Evolutionary conservation across 2,888 invertebrate genomes (phyloP).

Genomic region (Candidula unifasciata): DNA sequence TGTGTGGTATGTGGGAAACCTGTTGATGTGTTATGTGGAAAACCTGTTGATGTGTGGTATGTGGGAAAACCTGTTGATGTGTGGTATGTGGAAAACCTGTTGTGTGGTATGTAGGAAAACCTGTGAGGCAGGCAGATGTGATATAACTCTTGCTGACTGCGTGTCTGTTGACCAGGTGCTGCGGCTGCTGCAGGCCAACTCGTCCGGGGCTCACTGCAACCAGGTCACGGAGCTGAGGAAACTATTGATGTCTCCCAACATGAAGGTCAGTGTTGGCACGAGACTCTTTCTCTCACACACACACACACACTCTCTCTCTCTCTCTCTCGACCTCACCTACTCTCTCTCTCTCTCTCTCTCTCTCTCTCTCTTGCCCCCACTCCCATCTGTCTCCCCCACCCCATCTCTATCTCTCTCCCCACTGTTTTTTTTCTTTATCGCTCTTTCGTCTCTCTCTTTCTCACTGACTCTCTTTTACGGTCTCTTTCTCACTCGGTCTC

Average conservation of each 20-base stretch:
- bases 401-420: constrained; percentile 24
- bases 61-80: no score
- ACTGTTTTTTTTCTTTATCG: neutral
- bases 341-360: neutral
- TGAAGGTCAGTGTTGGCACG: constrained; percentile 26
- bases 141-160: neutral
- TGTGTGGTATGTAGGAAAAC: no score
- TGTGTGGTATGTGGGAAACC: no score
- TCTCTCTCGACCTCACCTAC: neutral
- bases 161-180: constrained; percentile 30
- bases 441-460: constrained; percentile 13
- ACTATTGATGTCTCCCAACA: constrained; percentile 34
- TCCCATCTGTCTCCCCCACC: neutral
- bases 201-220: constrained; percentile 4
- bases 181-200: constrained; percentile 33
- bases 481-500: no score
- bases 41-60: no score
- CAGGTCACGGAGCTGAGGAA: constrained; percentile 37
- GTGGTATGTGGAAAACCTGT: no score
- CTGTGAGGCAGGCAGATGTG: no score
- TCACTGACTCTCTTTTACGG: constrained; percentile 1
- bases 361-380: neutral
- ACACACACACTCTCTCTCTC: neutral
- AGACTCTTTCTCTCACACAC: constrained; percentile 27
- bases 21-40: no score